Evolutionary conservation across 1,140 invertebrate species (phyloP), one percentile per base, ranked within the genome.

Genomic region (Matsumurasca onukii): DNA sequence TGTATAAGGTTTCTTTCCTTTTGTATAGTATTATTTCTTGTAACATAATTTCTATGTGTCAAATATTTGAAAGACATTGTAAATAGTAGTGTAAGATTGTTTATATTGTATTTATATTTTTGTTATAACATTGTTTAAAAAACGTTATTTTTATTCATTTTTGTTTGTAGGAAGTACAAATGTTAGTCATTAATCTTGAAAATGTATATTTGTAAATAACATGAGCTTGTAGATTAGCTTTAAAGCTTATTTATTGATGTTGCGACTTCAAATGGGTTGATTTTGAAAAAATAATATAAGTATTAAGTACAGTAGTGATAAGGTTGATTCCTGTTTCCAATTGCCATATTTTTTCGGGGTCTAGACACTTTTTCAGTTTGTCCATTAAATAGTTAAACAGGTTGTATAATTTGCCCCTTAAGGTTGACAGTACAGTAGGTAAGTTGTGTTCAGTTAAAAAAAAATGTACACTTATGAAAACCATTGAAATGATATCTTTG

Each of bases 161-260:
- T 59, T 59, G 55, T 59, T 59, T 59, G 55, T 59, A 59, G 55
- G 24, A 59, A 24, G 15, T 22, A 13, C 15, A 59, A 59, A 29
- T 59, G 55, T 59, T 59, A 59, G 55, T 59, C 55, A 59, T 59
- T 59, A 25, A 59, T 59, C 25, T 27, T n/a, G 49, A 15, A 5
- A 27, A 27, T 59, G 55, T 59, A 59, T 59, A 59, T 59, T 59
- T 59, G 55, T 59, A 59, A 13, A 59, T 59, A 59, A 15, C 3
- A 20, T 59, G 55, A 59, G 55, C 55, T 59, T 59, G 55, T 59
- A 59, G 55, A 27, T 27, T 59, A 59, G 55, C 55, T 59, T 59
- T 59, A 59, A 27, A 59, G 55, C 55, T 27, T 59, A 59, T 59
- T 59, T 59, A 59, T 59, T 59, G 55, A 59, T 59, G 55, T 59